Base-by-base conservation (phyloP, 2,797 vertebrate species). In the Crenichthys baileyi region DNA sequence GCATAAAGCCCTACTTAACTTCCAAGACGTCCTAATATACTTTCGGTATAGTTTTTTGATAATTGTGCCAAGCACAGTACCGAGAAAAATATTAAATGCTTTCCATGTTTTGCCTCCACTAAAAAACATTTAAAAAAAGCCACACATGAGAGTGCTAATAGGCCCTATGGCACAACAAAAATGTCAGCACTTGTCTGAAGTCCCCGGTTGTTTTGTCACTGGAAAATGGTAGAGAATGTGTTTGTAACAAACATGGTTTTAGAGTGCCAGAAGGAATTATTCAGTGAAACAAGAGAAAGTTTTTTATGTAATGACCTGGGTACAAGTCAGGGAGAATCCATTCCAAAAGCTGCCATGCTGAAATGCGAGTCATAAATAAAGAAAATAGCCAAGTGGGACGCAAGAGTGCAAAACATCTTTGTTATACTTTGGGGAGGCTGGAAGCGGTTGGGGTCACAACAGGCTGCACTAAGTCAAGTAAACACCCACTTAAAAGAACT, bases 71-170 rank as follows among this genome's bases (percentile, higher is more conserved):
- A 36, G 36, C 36, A 36, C 36, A 36, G 36, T 36, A 36, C 36
- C 36, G 36, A 36, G 36, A 36, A 36, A 36, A 36, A 36, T 36
- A 36, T 36, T 36, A 36, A 70, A 41, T 26, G 41, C 63, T 39
- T 55, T 55, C 51, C 60, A 46, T 0, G 4, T 85, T 85, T 77
- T 78, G 16, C 63, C 73, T 73, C 72, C 31, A 68, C 63, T 77
- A 63, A 46, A 79, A 65, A 75, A 24, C 73, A 83, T 24, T 56
- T 22, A 70, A 79, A 75, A 56, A 18, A 90, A 88, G 85, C 93
- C 87, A 91, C 82, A 89, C 88, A 87, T 79, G 86, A 91, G 63
- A 76, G 79, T 83, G 85, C 86, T 92, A 93, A 94, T 94, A 90
- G 90, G 79, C 83, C 89, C 87, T 73, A 78, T 88, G 90, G 92